A percentile compares a stretch with the other conserved stretches of the same genome.
phyloP scores from a whole-genome alignment of 1,140 invertebrate species.

The Ips nitidus region DNA sequence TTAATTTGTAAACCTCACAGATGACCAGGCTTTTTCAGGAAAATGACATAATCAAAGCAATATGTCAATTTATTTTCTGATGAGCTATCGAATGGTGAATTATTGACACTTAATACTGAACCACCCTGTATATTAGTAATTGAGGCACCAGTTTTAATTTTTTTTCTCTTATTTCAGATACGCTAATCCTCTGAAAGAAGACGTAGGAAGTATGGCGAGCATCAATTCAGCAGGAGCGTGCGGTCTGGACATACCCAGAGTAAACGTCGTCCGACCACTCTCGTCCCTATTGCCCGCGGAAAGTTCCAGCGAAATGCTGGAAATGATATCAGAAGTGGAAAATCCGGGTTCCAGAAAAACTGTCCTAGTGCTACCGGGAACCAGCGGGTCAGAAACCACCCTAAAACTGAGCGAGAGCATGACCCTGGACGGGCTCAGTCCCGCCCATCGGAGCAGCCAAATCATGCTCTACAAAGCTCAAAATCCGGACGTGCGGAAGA shows the following conservation, averaged over 20 bases:
- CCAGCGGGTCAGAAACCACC: conserved; percentile 45
- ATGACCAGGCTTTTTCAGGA: too few species aligned
- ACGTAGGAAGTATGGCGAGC: conserved; percentile 52
- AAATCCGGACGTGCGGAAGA: conserved; percentile 75
- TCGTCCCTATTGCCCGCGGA: conserved; percentile 54
- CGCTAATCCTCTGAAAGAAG: conserved; percentile 63
- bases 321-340: conserved; percentile 62
- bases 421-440: conserved; percentile 48
- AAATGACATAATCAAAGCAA: too few species aligned
- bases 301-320: conserved; percentile 61
- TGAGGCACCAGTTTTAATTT: not conserved
- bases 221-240: conserved; percentile 48
- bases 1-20: too few species aligned
- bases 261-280: conserved; percentile 62
- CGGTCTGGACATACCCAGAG: conserved; percentile 51
- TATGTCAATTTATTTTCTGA: too few species aligned
- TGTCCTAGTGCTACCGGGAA: conserved; percentile 49
- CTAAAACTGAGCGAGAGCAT: conserved; percentile 46
- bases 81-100: too few species aligned
- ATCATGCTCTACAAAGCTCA: conserved; percentile 72
- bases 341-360: conserved; percentile 52
- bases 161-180: conserved; percentile 54
- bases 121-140: too few species aligned
- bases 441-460: conserved; percentile 60
- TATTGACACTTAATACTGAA: too few species aligned